Conservation (phyloP, 2,888 invertebrate genomes). For the Megamerina dolium region DNA sequence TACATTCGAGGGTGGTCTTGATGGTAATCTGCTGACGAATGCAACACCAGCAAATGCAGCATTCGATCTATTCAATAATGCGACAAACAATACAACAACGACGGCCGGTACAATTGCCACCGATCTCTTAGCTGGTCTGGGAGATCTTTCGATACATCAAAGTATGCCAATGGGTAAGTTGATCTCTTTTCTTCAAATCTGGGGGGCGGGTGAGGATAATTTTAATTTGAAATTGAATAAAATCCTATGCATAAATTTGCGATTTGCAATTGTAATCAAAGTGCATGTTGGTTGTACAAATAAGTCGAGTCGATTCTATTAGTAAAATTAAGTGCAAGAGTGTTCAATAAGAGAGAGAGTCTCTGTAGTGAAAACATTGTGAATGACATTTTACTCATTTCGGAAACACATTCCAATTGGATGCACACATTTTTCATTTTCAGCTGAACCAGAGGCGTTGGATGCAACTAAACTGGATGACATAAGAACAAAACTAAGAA, state of each 20-base stretch:
- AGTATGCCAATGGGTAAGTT: conserved; percentile 48
- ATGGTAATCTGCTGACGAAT: conserved; percentile 29
- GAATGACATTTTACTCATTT: too few species aligned
- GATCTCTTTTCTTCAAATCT: too few species aligned
- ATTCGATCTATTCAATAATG: conserved; percentile 38
- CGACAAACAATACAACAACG: conserved; percentile 14
- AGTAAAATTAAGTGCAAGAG: too few species aligned
- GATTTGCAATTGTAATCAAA: background rate
- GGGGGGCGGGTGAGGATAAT: too few species aligned
- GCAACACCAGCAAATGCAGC: conserved; percentile 36
- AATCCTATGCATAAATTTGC: background rate
- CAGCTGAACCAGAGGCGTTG: conserved; percentile 30
- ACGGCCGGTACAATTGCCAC: conserved; percentile 30
- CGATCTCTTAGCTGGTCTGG: conserved; percentile 52
- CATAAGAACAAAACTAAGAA: conserved; percentile 24
- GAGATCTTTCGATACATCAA: conserved; percentile 47
- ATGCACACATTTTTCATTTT: conserved; percentile 45
- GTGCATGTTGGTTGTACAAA: too few species aligned
- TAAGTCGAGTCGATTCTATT: too few species aligned
- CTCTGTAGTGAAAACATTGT: too few species aligned
- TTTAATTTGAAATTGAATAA: too few species aligned
- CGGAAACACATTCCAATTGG: conserved; percentile 47
- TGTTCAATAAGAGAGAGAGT: too few species aligned
- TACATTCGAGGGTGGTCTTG: conserved; percentile 23
- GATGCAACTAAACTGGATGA: conserved; percentile 3